Evolutionary conservation across 2,888 invertebrate species (phyloP), one percentile per base, ranked within the genome.

Genomic region (Sicus ferrugineus): DNA sequence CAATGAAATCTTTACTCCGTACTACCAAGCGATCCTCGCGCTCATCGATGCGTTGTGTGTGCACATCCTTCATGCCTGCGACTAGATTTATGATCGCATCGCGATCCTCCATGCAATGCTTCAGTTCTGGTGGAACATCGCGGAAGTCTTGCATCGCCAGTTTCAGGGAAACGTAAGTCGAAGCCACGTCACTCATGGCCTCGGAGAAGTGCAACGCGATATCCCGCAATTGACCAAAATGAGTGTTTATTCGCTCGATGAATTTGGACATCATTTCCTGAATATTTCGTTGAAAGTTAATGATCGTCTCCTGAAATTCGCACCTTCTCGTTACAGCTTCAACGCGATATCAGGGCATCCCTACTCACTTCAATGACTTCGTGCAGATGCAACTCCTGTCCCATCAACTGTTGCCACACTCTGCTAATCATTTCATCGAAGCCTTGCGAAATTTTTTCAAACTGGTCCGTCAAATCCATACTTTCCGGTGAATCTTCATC

Each of bases 241-340:
- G 86, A 26, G 85, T 85, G 56, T 89, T 89, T 5, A 89, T 88
- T 42, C 84, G 84, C 81, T 93, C 92, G 67, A 91, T 83, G 74
- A 93, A 89, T 71, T 87, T 87, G 50, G 89, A 89, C 62, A 93
- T 86, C 87, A 91, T 90, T 73, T 94, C 93, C 2, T 90, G 89
- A 77, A 96, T 88, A 74, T 91, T 91, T 61, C 90, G 89, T 71
- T 92, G 90, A 83, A 95, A 95, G 75, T 90, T 90, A 16, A 89
- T 88, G 21, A 90, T 89, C 0, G 91, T 88, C 76, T 94, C 93
- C 93, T 93, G 75, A n/a, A n/a, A n/a, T n/a, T n/a, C n/a, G n/a
- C n/a, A n/a, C n/a, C n/a, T n/a, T n/a, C n/a, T n/a, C n/a, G n/a
- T n/a, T n/a, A n/a, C n/a, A n/a, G n/a, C n/a, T n/a, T n/a, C n/a